These are phyloP conservation scores for Gymnodraco acuticeps DNA, from an alignment of 2,797 vertebrate species.

Conservation along the genomic window DNA sequence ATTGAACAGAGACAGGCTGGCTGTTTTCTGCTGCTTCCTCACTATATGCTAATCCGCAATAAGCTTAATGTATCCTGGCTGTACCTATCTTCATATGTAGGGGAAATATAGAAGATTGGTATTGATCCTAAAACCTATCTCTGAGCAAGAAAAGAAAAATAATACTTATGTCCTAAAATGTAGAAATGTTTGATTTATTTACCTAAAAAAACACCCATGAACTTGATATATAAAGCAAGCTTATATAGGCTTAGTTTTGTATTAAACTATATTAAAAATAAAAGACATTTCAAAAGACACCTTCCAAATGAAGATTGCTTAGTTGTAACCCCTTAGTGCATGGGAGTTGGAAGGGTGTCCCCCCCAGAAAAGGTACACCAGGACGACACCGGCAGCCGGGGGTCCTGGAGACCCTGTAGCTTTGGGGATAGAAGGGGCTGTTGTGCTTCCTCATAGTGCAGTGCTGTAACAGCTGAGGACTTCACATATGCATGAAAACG, in stretches of 20 bases:
- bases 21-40: not conserved
- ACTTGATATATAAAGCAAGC: not conserved
- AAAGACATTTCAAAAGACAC: too few species aligned
- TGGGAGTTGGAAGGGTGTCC: not conserved
- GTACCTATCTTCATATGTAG: not conserved
- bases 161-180: not conserved
- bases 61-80: not conserved
- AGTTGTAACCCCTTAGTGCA: not conserved
- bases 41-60: not conserved
- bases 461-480: conserved; percentile 15
- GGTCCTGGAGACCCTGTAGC: not conserved
- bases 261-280: too few species aligned
- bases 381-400: not conserved
- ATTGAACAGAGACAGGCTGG: not conserved
- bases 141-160: not conserved
- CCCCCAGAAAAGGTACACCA: not conserved
- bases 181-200: not conserved
- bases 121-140: not conserved
- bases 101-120: not conserved
- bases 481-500: conserved; percentile 28
- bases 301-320: not conserved
- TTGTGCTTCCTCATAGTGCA: not conserved
- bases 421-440: not conserved
- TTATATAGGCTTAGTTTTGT: too few species aligned
- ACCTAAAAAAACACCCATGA: not conserved